Percentiles rank a stretch among this genome's conserved stretches.
These are phyloP conservation scores for Melipona quadrifasciata DNA, from an alignment of 1,140 invertebrate genomes.

Conservation along the genomic window DNA sequence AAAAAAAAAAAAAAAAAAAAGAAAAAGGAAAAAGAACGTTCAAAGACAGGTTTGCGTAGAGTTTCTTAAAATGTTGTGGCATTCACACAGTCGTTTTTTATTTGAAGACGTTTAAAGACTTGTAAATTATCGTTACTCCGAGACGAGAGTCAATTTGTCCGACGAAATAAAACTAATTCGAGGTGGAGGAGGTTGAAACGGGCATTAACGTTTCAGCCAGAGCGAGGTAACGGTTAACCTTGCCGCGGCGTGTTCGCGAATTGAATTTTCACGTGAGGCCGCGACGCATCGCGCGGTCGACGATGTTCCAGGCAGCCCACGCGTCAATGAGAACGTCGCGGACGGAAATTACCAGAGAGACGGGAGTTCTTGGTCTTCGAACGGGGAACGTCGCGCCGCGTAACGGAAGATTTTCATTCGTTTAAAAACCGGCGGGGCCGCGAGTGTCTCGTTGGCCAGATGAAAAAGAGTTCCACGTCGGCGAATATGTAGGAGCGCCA, in stretches of 20 bases:
- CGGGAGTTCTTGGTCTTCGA: conserved; percentile 44
- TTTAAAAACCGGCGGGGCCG: not conserved
- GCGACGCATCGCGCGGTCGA: conserved; percentile 1
- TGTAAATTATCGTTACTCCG: too few species aligned
- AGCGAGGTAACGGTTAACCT: conserved; percentile 9
- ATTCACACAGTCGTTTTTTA: too few species aligned
- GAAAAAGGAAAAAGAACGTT: too few species aligned
- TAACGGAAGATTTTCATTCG: conserved; percentile 38
- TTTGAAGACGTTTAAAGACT: too few species aligned
- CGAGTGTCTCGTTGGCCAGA: conserved; percentile 19
- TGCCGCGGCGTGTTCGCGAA: conserved; percentile 26
- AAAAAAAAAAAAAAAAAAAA: too few species aligned
- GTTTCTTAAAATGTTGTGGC: too few species aligned
- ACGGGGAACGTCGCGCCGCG: conserved; percentile 12
- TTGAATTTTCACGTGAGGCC: conserved; percentile 53
- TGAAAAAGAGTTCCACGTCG: conserved; percentile 17
- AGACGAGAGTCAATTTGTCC: too few species aligned
- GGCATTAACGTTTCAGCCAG: not conserved
- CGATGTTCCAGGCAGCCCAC: conserved; percentile 23
- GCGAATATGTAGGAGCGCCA: not conserved
- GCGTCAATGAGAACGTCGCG: conserved; percentile 30
- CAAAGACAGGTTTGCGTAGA: too few species aligned
- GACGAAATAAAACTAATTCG: not conserved
- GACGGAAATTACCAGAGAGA: conserved; percentile 52
- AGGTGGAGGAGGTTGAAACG: not conserved